Evolutionary conservation across 2,888 invertebrate species (phyloP), one percentile per base, ranked within the genome.

Genomic region (Tetrapedia diversipes): DNA sequence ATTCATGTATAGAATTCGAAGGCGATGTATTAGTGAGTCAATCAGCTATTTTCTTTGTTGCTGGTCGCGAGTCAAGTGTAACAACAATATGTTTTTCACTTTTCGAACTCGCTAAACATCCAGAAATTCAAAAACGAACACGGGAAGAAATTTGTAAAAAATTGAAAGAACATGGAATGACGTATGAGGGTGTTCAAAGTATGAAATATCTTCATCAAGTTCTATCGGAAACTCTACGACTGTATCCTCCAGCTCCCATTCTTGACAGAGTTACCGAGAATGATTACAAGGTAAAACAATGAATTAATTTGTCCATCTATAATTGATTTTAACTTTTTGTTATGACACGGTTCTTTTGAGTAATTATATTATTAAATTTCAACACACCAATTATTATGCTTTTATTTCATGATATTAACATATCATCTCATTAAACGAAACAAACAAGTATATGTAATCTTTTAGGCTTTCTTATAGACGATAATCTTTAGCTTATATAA

Each of bases 131-230:
- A 32, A 73, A 77, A 4, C 82, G 84, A 7, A 47, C 79, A 1
- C 81, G 88, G 49, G 39, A 70, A 0, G 89, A 90, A 11, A 86
- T 90, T 34, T 45, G 65, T 2, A 77, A 86, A 0, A 83, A 74
- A 34, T 39, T 85, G 11, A 56, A 82, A 4, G 19, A 69, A 1
- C 59, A 86, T 0, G 82, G 82, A 4, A 22, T 89, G 22, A 87
- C 86, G 2, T 89, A 89, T 51, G 89, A 90, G n/a, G 64, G 71
- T 2, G 56, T 89, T 0, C 82, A 81, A 1, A 73, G 79, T 1
- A 88, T 90, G 90, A 89, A 85, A 34, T 90, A 89, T 59, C 72
- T 90, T 2, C 73, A 86, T 60, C 89, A 89, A 65, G 82, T 86
- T 3, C 78, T 90, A 0, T 87, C 85, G 1, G 90, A 90, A 57